These are phyloP conservation scores for Digitonthophagus gazella DNA, from an alignment of 2,888 invertebrate genomes.

Conservation along the genomic window DNA sequence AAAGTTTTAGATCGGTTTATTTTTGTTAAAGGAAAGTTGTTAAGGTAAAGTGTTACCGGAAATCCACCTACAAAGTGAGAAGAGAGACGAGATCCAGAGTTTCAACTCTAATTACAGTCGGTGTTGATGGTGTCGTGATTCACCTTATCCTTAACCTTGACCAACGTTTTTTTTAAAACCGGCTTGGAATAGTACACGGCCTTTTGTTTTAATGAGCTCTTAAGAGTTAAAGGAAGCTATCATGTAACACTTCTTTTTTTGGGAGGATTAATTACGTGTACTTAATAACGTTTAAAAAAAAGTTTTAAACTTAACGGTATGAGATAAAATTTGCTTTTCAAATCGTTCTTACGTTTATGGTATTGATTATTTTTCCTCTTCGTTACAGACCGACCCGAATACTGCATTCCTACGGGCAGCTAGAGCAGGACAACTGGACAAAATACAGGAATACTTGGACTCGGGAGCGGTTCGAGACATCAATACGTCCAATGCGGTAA, in stretches of 20 bases:
- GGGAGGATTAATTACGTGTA: not conserved
- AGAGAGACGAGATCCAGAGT: not conserved
- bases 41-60: not conserved
- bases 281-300: too few species aligned
- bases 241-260: not conserved
- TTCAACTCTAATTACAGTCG: not conserved
- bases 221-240: not conserved
- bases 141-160: not conserved
- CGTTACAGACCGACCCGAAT: slow-evolving; percentile 69
- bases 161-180: not conserved
- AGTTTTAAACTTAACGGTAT: too few species aligned
- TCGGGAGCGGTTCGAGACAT: slow-evolving; percentile 86
- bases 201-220: not conserved
- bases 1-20: too few species aligned
- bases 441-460: slow-evolving; percentile 91
- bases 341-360: not conserved
- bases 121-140: not conserved
- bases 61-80: not conserved
- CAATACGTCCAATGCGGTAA: slow-evolving; percentile 96
- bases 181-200: not conserved
- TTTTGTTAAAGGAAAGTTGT: too few species aligned
- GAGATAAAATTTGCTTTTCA: too few species aligned
- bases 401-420: slow-evolving; percentile 97
- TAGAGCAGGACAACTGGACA: slow-evolving; percentile 93
- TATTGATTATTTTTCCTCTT: slow-evolving; percentile 11